phyloP scores from a whole-genome alignment of 2,113 vertebrate species.

The Leptodactylus fuscus region DNA sequence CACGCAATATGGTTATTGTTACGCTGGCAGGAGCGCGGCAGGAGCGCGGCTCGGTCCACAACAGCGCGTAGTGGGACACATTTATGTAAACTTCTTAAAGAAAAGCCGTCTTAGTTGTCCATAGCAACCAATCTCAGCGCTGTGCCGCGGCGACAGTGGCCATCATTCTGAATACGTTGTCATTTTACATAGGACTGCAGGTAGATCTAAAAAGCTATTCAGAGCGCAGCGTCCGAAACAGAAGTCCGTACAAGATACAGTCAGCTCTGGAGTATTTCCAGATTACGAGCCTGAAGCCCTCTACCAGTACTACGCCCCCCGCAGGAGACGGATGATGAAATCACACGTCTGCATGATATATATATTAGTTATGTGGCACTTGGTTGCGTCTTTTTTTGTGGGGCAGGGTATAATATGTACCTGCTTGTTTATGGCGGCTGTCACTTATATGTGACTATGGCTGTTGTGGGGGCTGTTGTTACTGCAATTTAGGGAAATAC shows the following conservation, averaged over 20 bases:
- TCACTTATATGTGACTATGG: neutral
- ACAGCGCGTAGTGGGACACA: too few species aligned
- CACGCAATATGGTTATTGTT: neutral
- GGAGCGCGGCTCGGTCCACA: neutral
- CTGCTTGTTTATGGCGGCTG: neutral
- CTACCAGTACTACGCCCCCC: neutral
- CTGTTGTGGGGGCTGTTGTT: neutral
- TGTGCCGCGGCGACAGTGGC: too few species aligned
- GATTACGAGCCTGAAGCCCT: neutral
- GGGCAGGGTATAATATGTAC: too few species aligned
- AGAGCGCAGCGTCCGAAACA: too few species aligned
- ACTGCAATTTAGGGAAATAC: too few species aligned
- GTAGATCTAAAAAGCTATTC: neutral
- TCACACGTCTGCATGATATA: neutral
- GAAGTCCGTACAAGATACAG: neutral
- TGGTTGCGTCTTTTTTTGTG: too few species aligned
- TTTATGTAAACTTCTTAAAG: too few species aligned
- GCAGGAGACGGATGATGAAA: neutral
- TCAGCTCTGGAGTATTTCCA: neutral
- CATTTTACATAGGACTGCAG: neutral
- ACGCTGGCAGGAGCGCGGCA: neutral
- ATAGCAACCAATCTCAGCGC: too few species aligned
- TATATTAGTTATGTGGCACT: neutral
- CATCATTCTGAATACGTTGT: too few species aligned
- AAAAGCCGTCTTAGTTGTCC: too few species aligned